Conservation (phyloP, 2,797 vertebrate genomes). For the Helostoma temminkii region DNA sequence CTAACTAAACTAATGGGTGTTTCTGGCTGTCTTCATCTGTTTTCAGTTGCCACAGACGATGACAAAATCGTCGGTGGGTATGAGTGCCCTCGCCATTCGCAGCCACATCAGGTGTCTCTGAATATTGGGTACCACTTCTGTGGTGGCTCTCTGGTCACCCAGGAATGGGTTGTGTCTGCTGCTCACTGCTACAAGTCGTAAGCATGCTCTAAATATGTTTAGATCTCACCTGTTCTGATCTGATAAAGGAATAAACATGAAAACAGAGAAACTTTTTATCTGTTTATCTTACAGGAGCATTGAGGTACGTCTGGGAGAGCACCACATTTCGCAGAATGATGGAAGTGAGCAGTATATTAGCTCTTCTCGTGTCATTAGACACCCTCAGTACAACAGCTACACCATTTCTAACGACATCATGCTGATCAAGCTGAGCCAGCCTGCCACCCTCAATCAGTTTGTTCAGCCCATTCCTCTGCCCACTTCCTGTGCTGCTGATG, state of each 20-base stretch:
- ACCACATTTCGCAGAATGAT: conserved; percentile 76
- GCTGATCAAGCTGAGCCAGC: conserved; percentile 86
- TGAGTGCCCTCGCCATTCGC: conserved; percentile 67
- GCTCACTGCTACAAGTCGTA: conserved; percentile 80
- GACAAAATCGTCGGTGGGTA: conserved; percentile 82
- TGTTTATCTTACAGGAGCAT: conserved; percentile 78
- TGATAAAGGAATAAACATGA: background rate
- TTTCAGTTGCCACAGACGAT: conserved; percentile 68
- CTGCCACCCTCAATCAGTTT: conserved; percentile 78
- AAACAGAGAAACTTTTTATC: too few species aligned
- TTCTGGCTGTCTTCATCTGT: background rate
- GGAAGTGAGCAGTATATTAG: conserved; percentile 81
- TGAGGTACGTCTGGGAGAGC: conserved; percentile 86
- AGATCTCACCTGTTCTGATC: too few species aligned
- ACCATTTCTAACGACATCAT: conserved; percentile 88
- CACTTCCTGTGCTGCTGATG: conserved; percentile 72
- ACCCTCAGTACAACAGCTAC: conserved; percentile 71
- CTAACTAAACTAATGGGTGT: background rate
- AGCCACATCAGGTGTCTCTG: conserved; percentile 78
- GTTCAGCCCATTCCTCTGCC: conserved; percentile 85
- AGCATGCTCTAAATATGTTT: background rate
- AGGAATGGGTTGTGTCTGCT: conserved; percentile 79
- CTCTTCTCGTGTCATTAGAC: conserved; percentile 77
- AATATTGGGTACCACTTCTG: conserved; percentile 76
- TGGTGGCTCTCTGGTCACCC: conserved; percentile 78